Base-by-base conservation (phyloP, 2,888 invertebrate species). In the Helobdella robusta region DNA sequence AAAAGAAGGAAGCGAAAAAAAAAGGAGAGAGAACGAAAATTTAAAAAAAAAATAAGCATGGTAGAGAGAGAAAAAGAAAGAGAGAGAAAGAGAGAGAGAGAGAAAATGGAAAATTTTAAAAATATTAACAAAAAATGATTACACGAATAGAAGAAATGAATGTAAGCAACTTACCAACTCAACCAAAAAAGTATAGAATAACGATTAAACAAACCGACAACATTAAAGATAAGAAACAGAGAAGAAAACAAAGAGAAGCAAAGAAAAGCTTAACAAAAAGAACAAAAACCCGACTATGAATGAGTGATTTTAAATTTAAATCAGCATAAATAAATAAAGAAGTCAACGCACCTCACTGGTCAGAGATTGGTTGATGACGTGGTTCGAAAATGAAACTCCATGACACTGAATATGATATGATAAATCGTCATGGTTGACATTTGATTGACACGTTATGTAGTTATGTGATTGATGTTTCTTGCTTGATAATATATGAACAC, bases 351-450 rank as follows among this genome's bases (percentile, higher is more conserved):
- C 84, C 80, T 97, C 97, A 82, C 92, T 91, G 0, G 95, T 97
- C 62, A 97, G 82, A 79, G 89, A 89, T 75, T 92, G 91, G 64
- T 89, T 89, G 28, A 98, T 81, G 32, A 91, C 84, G 77, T 90
- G 87, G 0, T 90, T 91, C 78, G 93, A 92, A 70, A 98, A 92
- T 8, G 89, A 86, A 64, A 97, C 82, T 1, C 94, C 95, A 83
- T 92, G 89, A 75, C 94, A 94, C 88, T 88, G 76, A 66, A 83
- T 73, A 59, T n/a, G 11, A 52, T 8, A 62, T n/a, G 30, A 50
- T 30, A 11, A 48, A 40, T 25, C 8, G 30, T 1, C 23, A n/a
- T 36, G 18, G 11, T 23, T 23, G 1, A 1, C 20, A 59, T 5
- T 52, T 52, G 20, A n/a, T 20, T 15, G 8, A 20, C 20, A 52